Evolutionary conservation across 2,797 vertebrate genomes (phyloP), one percentile per base, ranked within the genome.

Genomic region (Lophotriccus pileatus): DNA sequence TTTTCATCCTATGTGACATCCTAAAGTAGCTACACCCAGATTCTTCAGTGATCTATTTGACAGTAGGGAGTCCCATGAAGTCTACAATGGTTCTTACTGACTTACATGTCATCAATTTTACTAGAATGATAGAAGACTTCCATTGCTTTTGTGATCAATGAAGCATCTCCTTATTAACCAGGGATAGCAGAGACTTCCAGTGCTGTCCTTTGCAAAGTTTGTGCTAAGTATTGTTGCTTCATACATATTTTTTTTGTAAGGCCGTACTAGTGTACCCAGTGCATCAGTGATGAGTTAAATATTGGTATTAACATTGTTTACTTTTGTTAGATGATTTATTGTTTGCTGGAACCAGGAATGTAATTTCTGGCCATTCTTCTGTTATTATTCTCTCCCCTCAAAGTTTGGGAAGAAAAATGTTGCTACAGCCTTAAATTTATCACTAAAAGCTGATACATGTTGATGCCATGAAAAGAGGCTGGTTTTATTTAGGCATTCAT

Each of bases 401-500:
- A 84, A 86, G 62, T 37, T 84, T 89, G 72, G 16, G 49, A 83
- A 32, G 5, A 75, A 52, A 46, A 39, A 76, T 12, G 2, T 46
- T 28, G 14, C 36, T 94, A 78, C 59, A 81, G 39, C n/a, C n/a
- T 36, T 74, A 53, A 37, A 76, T 73, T 88, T 81, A 63, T 79
- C 93, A 58, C 34, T 78, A 92, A 58, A 94, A 81, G 77, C 10
- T 74, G 84, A 77, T n/a, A 75, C 23, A 12, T 43, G 39, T 49
- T 77, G 69, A 69, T 81, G 62, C 52, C 25, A 46, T 46, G 47
- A 63, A 87, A 91, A 94, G 80, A 85, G 93, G 76, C 66, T 93
- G 59, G 93, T 91, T 95, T 96, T 95, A 84, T 91, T 87, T 84
- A 79, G 80, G 93, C 91, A 43, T 89, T 89, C 72, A 90, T 39